These are phyloP conservation scores for Cheilosia urbana DNA, from an alignment of 2,888 invertebrate genomes.

Conservation along the genomic window DNA sequence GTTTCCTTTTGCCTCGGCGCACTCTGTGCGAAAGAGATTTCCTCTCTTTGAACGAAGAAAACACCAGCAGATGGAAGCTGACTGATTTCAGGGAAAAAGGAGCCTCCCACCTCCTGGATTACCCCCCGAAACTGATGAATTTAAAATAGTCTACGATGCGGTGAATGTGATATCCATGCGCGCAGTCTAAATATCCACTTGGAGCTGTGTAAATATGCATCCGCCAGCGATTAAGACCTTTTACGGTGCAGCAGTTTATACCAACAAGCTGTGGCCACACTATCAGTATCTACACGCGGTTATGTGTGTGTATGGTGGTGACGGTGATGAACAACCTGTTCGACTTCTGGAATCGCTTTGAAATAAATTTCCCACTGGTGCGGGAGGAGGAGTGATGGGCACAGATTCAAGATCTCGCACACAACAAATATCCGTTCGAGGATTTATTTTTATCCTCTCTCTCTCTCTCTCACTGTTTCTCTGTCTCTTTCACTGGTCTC, in stretches of 20 bases:
- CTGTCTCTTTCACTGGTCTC: background rate
- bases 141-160: slow-evolving; percentile 69
- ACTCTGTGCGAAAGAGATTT: slow-evolving; percentile 37
- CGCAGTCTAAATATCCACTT: slow-evolving; percentile 54
- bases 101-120: slow-evolving; percentile 52
- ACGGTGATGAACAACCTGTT: slow-evolving; percentile 69
- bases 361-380: slow-evolving; percentile 20
- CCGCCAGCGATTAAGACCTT: slow-evolving; percentile 67
- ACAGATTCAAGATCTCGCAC: slow-evolving; percentile 64
- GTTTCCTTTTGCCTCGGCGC: slow-evolving; percentile 36
- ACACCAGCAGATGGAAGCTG: slow-evolving; percentile 64
- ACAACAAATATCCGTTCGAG: slow-evolving; percentile 73
- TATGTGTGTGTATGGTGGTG: background rate
- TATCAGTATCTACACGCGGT: slow-evolving; percentile 23
- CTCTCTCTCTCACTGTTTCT: background rate
- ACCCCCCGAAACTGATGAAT: slow-evolving; percentile 62
- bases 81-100: slow-evolving; percentile 72
- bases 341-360: slow-evolving; percentile 35
- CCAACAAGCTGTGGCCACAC: slow-evolving; percentile 18
- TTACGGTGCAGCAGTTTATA: slow-evolving; percentile 28
- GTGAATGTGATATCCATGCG: slow-evolving; percentile 52
- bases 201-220: slow-evolving; percentile 63
- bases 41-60: slow-evolving; percentile 55
- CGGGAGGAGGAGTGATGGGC: slow-evolving; percentile 32
- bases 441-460: slow-evolving; percentile 11